A percentile compares a stretch with the other conserved stretches of the same genome.
Conservation (phyloP, 1,140 invertebrate species). For the Capitella teleta region DNA sequence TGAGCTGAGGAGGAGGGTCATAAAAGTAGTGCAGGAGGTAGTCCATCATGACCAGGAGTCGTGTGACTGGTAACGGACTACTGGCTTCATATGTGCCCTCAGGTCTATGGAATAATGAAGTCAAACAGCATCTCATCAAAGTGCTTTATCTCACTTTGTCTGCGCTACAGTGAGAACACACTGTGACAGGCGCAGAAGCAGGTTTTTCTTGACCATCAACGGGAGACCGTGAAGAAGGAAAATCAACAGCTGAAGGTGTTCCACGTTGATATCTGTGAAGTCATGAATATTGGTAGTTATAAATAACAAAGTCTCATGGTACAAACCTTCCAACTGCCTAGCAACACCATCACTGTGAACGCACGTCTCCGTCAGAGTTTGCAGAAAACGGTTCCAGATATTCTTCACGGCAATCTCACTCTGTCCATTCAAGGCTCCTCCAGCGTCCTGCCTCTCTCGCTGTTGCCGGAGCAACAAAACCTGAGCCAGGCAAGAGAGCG, state of each 20-base stretch:
- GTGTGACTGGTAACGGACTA: constrained; percentile 69
- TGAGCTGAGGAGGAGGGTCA: constrained; percentile 51
- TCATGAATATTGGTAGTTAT: neutral
- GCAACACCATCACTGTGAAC: too few species aligned
- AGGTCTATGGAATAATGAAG: too few species aligned
- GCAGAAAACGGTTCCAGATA: constrained; percentile 79
- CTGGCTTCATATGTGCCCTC: too few species aligned
- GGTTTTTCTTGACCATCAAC: constrained; percentile 90
- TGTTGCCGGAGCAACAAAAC: constrained; percentile 62
- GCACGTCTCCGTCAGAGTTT: constrained; percentile 73
- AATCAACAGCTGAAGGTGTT: constrained; percentile 83
- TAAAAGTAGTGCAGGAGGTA: constrained; percentile 92
- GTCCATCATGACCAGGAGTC: constrained; percentile 79
- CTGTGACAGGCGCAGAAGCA: constrained; percentile 61
- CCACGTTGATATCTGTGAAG: constrained; percentile 63
- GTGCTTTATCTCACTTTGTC: too few species aligned
- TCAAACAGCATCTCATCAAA: too few species aligned
- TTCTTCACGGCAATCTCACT: constrained; percentile 69
- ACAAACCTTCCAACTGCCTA: too few species aligned
- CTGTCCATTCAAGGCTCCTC: constrained; percentile 22
- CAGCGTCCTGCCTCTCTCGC: constrained; percentile 53
- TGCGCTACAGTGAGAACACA: too few species aligned
- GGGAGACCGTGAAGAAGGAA: constrained; percentile 89
- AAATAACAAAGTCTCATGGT: too few species aligned
- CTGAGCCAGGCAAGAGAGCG: constrained; percentile 68